Conservation (phyloP, 2,113 vertebrate species). For the Cryptomyrus ogoouensis region DNA sequence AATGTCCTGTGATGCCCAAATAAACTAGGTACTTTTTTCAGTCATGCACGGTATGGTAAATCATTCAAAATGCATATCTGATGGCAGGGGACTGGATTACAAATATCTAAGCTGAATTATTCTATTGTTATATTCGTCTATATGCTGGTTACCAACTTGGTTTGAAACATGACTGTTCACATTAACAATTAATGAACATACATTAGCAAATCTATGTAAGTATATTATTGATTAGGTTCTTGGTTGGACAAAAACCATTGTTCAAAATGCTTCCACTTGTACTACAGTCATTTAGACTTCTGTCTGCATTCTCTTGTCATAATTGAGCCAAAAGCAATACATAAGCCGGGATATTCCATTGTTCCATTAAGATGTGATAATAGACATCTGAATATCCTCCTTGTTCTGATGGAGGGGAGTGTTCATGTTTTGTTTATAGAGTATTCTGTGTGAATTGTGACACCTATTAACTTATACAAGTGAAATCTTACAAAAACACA, state of each 20-base stretch:
- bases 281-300: not conserved
- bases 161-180: not conserved
- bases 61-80: slow-evolving; percentile 11
- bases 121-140: not conserved
- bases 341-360: not conserved
- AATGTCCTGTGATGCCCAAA: not conserved
- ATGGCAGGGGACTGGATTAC: not conserved
- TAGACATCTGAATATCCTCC: not conserved
- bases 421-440: not conserved
- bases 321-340: not conserved
- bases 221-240: not conserved
- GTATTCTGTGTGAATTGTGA: not conserved
- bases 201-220: not conserved
- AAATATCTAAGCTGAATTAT: not conserved
- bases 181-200: not conserved
- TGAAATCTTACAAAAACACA: not conserved
- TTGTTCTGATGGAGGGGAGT: not conserved
- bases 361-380: not conserved
- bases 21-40: not conserved
- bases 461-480: not conserved
- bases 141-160: not conserved
- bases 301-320: not conserved
- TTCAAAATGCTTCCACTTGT: not conserved
- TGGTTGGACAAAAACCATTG: not conserved
- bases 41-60: not conserved